Evolutionary conservation across 2,113 vertebrate species (phyloP), one percentile per base, ranked within the genome.

Genomic region (Bagarius yarrelli): DNA sequence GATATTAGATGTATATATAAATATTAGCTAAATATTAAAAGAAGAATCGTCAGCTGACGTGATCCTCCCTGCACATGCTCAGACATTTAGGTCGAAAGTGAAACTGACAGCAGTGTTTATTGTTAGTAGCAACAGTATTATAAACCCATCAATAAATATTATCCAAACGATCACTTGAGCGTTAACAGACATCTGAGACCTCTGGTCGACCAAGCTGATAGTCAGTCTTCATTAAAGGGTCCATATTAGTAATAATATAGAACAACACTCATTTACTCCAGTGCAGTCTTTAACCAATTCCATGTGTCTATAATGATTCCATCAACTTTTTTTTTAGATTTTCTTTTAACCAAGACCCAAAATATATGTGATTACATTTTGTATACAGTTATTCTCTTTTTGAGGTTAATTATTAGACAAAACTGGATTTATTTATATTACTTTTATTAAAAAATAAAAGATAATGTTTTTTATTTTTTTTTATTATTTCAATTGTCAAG

Each of bases 51-150:
- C 19, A 56, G 18, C 1, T n/a, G 52, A 4, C 27, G 56, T 52
- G 5, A 3, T 14, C 32, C 32, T 57, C 5, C 18, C 52, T 56
- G 52, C 71, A 56, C 21, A 40, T 15, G 32, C 32, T 57, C 30
- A n/a, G 53, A 36, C 14, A 36, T 74, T 74, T 36, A 74, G 34
- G 11, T 8, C 71, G n/a, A 40, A 57, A 75, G 21, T 18, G 19
- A 36, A 57, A 75, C 72, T 75, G 72, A 57, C 72, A 75, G 72
- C 32, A 25, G 30, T 57, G 9, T 74, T 56, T 14, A 57, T 8
- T 75, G 52, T 57, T 36, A 8, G 21, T 40, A 36, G 53, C 27
- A 57, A 36, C 25, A 25, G 2, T 3, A 40, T 75, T 75, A 75
- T 40, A 75, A 75, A n/a, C n/a, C 32, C 23, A 30, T 57, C n/a